Conservation (phyloP, 2,888 invertebrate genomes). For the Melinaea menophilus region DNA sequence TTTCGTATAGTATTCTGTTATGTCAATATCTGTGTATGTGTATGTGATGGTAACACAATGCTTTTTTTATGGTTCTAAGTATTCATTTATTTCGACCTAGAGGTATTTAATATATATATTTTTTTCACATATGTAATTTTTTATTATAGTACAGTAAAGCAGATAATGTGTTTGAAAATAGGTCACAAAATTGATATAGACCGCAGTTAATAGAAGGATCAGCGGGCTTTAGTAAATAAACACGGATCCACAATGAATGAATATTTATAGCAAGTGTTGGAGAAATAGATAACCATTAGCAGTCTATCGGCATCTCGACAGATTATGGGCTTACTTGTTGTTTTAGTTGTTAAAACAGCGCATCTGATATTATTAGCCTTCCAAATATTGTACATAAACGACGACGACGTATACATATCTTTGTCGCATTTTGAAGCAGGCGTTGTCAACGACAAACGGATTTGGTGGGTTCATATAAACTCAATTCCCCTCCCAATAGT, state of each 20-base stretch:
- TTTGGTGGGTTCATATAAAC: no score
- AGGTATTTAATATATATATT: no score
- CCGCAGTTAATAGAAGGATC: conserved; percentile 27
- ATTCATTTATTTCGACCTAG: no score
- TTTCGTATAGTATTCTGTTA: background rate
- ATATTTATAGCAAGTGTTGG: conserved; percentile 36
- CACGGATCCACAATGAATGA: conserved; percentile 30
- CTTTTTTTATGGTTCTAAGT: no score
- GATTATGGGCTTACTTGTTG: conserved; percentile 24
- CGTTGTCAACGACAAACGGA: no score
- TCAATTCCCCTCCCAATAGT: no score
- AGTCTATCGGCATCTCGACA: conserved; percentile 29
- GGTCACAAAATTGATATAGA: conserved; percentile 13
- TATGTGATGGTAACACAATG: no score
- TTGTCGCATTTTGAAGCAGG: no score
- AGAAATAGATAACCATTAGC: conserved; percentile 41
- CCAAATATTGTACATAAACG: conserved; percentile 17
- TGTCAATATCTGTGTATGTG: background rate
- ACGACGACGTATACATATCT: no score
- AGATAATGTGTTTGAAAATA: no score
- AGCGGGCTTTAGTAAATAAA: conserved; percentile 27
- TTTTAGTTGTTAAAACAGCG: conserved; percentile 16
- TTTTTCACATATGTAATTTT: no score
- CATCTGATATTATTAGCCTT: conserved; percentile 22
- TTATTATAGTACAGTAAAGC: no score